Percentiles rank a stretch among this genome's conserved stretches.
Conservation (phyloP, 2,797 vertebrate genomes). For the Ceyx erithaca region DNA sequence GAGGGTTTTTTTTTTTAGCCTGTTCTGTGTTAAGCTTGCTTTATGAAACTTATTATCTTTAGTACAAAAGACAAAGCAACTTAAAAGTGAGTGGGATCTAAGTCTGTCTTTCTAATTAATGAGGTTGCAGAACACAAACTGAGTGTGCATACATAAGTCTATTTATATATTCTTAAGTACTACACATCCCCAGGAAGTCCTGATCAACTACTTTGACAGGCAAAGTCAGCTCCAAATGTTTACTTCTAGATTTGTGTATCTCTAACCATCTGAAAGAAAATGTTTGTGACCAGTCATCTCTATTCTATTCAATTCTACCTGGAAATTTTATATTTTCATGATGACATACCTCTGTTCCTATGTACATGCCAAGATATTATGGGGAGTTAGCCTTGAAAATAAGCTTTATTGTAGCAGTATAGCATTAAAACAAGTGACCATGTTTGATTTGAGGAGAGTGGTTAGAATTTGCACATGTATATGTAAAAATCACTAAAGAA, state of each 20-base stretch:
- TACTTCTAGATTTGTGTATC: neutral
- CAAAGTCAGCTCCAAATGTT: neutral
- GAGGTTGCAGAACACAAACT: neutral
- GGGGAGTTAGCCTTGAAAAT: neutral
- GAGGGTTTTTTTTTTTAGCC: neutral
- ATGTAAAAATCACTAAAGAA: neutral
- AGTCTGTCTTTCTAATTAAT: constrained; percentile 43
- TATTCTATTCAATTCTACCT: neutral
- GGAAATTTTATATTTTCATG: neutral
- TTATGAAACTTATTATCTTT: constrained; percentile 35
- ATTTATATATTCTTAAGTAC: neutral
- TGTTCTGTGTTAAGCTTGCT: neutral
- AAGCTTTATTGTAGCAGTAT: neutral
- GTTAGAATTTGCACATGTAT: neutral
- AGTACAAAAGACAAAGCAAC: constrained; percentile 11
- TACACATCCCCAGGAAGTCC: constrained; percentile 17
- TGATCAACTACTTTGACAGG: neutral
- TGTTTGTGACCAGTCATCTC: neutral
- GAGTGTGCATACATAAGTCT: neutral
- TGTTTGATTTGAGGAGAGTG: neutral
- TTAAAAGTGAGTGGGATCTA: neutral
- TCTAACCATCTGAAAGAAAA: neutral
- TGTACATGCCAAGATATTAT: accelerated
- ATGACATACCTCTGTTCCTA: accelerated
- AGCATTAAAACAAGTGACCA: neutral